These are phyloP conservation scores for Lepidurus arcticus DNA, from an alignment of 1,140 invertebrate species.

Conservation along the genomic window DNA sequence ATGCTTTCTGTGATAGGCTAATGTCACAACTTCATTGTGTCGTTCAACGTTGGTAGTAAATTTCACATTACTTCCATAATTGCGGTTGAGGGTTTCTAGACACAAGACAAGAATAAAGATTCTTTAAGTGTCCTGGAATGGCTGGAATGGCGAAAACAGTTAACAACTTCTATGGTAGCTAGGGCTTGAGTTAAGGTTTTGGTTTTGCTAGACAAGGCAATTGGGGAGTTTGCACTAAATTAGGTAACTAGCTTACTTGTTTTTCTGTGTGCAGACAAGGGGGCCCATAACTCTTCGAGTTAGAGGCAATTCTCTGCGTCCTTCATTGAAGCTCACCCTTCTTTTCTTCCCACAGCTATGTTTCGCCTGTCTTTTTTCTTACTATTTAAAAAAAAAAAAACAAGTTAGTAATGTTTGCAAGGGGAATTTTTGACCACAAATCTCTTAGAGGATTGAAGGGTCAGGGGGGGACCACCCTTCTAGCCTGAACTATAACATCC, in stretches of 20 bases:
- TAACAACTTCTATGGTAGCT: too few relatives aligned
- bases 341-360: background rate
- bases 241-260: slow-evolving; percentile 14
- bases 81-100: too few relatives aligned
- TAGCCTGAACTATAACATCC: background rate
- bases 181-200: too few relatives aligned
- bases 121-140: too few relatives aligned
- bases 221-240: background rate
- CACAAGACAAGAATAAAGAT: too few relatives aligned
- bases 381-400: background rate
- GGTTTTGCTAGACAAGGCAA: too few relatives aligned
- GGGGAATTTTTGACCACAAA: background rate
- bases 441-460: background rate
- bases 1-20: too few relatives aligned
- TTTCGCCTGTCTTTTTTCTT: background rate
- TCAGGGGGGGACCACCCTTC: background rate
- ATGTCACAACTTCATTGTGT: too few relatives aligned
- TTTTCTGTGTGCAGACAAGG: background rate
- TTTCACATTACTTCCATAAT: too few relatives aligned
- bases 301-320: background rate
- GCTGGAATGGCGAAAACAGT: too few relatives aligned
- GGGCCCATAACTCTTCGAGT: background rate
- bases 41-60: too few relatives aligned
- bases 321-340: background rate
- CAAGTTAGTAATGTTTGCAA: background rate